Percentiles rank a stretch among this genome's conserved stretches.
These are phyloP conservation scores for Axis porcinus DNA, from an alignment of 2,113 vertebrate species.

Conservation along the genomic window DNA sequence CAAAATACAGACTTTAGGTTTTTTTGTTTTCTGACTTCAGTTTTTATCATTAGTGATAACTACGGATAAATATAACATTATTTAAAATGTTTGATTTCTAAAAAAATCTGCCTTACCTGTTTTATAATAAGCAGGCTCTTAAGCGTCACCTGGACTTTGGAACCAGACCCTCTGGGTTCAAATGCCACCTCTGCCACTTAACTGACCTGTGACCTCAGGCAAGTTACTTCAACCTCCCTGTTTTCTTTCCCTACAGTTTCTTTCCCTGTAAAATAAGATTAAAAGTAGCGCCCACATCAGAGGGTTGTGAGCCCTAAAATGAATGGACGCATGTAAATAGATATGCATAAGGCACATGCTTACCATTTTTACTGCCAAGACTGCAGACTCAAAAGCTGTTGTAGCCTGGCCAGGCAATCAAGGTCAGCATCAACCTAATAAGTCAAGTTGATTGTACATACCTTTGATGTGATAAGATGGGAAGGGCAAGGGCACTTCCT, in stretches of 20 bases:
- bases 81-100: not conserved
- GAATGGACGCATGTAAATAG: not conserved
- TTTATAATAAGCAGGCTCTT: not conserved
- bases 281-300: not conserved
- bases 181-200: not conserved
- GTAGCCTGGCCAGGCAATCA: not conserved
- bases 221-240: not conserved
- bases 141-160: not conserved
- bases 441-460: not conserved
- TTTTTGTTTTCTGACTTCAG: not conserved
- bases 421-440: not conserved
- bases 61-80: not conserved
- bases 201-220: not conserved
- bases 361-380: not conserved
- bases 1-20: not conserved
- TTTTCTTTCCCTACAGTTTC: not conserved
- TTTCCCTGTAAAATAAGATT: not conserved
- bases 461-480: not conserved
- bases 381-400: not conserved
- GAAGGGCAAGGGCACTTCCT: not conserved
- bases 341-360: not conserved
- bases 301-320: not conserved
- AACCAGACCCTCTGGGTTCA: not conserved
- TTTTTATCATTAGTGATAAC: not conserved
- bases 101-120: not conserved